phyloP scores from a whole-genome alignment of 1,140 invertebrate genomes.

The Macrotrachela quadricornifera region DNA sequence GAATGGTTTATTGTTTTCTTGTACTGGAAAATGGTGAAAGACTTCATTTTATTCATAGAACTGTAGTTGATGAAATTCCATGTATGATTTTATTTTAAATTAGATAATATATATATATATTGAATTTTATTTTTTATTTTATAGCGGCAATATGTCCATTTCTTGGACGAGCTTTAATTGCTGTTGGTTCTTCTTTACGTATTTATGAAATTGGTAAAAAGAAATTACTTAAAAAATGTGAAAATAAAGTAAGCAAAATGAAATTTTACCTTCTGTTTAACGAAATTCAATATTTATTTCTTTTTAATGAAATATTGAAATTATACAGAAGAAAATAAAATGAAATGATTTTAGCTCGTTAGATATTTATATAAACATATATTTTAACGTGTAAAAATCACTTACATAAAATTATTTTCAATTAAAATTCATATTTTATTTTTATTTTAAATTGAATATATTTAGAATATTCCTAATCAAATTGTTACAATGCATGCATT shows the following conservation, averaged over 20 bases:
- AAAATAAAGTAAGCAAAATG: conserved; percentile 76
- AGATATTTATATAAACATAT: neutral
- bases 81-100: conserved; percentile 12
- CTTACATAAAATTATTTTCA: neutral
- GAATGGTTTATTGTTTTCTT: conserved; percentile 61
- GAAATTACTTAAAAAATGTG: conserved; percentile 86
- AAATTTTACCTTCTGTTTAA: conserved; percentile 27
- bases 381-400: neutral
- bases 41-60: conserved; percentile 77
- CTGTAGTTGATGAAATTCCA: conserved; percentile 66
- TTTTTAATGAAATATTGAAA: neutral
- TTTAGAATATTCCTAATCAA: conserved; percentile 71
- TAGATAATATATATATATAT: neutral
- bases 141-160: conserved; percentile 67
- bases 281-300: neutral
- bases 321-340: neutral
- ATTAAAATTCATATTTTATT: neutral
- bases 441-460: conserved; percentile 11
- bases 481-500: conserved; percentile 77
- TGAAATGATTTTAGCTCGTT: neutral
- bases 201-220: conserved; percentile 93
- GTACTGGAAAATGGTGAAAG: conserved; percentile 42
- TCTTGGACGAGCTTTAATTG: conserved; percentile 70
- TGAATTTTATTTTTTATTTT: conserved; percentile 14
- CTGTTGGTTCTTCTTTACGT: conserved; percentile 67